Conservation (phyloP, 2,797 vertebrate genomes). For the Cirrhinus molitorella region DNA sequence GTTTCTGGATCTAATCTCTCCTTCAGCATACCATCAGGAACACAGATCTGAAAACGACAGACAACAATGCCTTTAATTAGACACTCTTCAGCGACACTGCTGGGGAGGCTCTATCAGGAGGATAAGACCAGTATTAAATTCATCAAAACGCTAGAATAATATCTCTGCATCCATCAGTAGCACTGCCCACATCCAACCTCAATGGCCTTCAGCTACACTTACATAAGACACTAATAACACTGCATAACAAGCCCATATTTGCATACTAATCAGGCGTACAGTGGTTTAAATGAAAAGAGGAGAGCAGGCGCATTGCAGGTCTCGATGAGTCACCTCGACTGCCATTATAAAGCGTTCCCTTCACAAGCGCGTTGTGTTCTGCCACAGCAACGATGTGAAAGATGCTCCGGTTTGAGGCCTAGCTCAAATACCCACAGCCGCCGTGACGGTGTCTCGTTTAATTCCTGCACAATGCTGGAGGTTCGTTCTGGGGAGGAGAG, state of each 20-base stretch:
- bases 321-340: conserved; percentile 40
- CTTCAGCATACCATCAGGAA: conserved; percentile 94
- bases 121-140: background rate
- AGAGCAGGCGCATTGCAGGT: conserved; percentile 25
- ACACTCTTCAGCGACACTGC: background rate
- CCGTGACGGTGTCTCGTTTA: conserved; percentile 64
- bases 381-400: conserved; percentile 71
- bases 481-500: conserved; percentile 32
- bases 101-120: background rate
- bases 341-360: conserved; percentile 62
- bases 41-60: conserved; percentile 80
- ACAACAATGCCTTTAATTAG: background rate
- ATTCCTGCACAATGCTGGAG: conserved; percentile 44
- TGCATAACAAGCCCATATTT: conserved; percentile 33
- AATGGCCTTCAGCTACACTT: conserved; percentile 19
- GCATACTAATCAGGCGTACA: conserved; percentile 23
- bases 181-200: conserved; percentile 14
- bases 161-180: background rate
- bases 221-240: conserved; percentile 23
- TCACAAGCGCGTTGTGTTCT: conserved; percentile 71
- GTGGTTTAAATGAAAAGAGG: conserved; percentile 1
- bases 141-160: conserved; percentile 13
- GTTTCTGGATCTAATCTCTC: conserved; percentile 98
- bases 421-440: conserved; percentile 70
- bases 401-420: conserved; percentile 71